Evolutionary conservation across 2,797 vertebrate genomes (phyloP).

Genomic region (Capromys pilorides): DNA sequence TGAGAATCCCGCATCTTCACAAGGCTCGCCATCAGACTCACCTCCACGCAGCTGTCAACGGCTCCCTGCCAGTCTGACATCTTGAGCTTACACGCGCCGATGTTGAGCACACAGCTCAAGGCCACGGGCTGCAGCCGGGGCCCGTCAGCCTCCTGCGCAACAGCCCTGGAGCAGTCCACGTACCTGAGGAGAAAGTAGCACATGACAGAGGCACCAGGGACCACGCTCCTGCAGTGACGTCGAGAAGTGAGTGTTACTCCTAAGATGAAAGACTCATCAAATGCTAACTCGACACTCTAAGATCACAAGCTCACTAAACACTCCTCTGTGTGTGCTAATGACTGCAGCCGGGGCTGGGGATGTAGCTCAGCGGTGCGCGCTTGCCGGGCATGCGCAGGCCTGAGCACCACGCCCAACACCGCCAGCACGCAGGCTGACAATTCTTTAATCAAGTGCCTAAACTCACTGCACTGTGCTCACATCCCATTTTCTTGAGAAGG

Average conservation of each 20-base stretch:
- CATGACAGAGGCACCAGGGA: neutral
- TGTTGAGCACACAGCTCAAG: slow-evolving; percentile 95
- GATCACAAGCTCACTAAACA: neutral
- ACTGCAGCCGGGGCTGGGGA: neutral
- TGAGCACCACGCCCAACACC: no score
- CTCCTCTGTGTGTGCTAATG: neutral
- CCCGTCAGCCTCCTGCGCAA: slow-evolving; percentile 83
- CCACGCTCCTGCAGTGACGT: neutral
- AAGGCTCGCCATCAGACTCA: slow-evolving; percentile 76
- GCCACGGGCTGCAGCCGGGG: slow-evolving; percentile 89
- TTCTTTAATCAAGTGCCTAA: no score
- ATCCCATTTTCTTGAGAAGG: neutral
- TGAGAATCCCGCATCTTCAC: neutral
- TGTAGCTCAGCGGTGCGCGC: no score
- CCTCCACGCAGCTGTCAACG: slow-evolving; percentile 94
- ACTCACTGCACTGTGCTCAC: neutral
- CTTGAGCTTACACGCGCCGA: slow-evolving; percentile 95
- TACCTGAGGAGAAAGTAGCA: slow-evolving; percentile 87
- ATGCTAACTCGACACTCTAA: neutral
- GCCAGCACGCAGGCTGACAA: neutral
- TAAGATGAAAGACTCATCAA: neutral
- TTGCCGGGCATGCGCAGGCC: no score
- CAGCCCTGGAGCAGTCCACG: slow-evolving; percentile 89
- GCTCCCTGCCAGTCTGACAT: slow-evolving; percentile 94
- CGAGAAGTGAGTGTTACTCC: neutral